Conservation (phyloP, 2,113 vertebrate genomes). For the Salminus brasiliensis region DNA sequence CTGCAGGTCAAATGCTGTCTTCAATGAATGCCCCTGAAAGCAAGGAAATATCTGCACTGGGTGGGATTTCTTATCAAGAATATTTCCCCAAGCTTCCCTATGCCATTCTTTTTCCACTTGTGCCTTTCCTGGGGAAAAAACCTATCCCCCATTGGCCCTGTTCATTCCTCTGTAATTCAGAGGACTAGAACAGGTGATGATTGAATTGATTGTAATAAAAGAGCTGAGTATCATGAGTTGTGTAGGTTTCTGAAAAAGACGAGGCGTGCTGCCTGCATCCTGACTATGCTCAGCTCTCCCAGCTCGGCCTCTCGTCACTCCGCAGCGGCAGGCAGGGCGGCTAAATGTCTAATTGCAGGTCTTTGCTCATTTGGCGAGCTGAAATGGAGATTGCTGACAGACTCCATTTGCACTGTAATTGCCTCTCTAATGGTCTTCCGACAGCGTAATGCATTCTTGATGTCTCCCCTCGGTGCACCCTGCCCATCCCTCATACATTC, state of each 20-base stretch:
- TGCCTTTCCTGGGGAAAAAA: not conserved
- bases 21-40: not conserved
- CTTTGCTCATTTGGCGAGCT: constrained; percentile 40
- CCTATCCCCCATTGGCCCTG: not conserved
- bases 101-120: constrained; percentile 1
- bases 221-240: constrained; percentile 12
- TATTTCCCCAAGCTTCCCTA: not conserved
- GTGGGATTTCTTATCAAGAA: not conserved
- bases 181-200: not conserved
- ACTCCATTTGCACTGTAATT: constrained; percentile 53
- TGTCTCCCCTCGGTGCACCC: constrained; percentile 23
- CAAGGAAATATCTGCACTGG: not conserved
- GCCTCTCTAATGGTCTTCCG: constrained; percentile 49
- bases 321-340: constrained; percentile 4
- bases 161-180: not conserved
- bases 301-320: constrained; percentile 6
- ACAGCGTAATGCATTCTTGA: constrained; percentile 52
- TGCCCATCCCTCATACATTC: constrained; percentile 35
- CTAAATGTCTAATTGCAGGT: constrained; percentile 52
- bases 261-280: constrained; percentile 8
- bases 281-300: constrained; percentile 1
- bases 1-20: not conserved
- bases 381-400: constrained; percentile 50
- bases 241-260: constrained; percentile 15
- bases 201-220: constrained; percentile 19